These are phyloP conservation scores for Centruroides vittatus DNA, from an alignment of 1,140 invertebrate genomes.

Conservation along the genomic window DNA sequence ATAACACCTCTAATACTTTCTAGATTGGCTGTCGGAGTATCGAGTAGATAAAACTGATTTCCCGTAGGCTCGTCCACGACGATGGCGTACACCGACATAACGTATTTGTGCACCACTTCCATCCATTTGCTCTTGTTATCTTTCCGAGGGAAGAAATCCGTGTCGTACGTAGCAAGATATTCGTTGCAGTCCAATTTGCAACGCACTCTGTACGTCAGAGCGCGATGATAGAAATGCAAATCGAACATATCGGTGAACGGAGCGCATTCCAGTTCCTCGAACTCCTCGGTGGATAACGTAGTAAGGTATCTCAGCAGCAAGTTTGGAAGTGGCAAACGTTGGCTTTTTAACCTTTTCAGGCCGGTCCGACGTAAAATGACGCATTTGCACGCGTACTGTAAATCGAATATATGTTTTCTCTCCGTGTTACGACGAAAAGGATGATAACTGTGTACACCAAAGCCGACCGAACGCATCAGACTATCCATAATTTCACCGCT, in stretches of 20 bases:
- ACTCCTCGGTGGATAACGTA: slow-evolving; percentile 11
- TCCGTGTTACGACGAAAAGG: slow-evolving; percentile 4
- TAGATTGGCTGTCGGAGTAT: slow-evolving; percentile 6
- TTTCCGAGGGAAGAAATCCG: neutral
- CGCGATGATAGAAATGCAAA: slow-evolving; percentile 13
- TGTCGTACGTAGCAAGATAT: slow-evolving; percentile 13
- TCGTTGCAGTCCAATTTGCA: slow-evolving; percentile 8
- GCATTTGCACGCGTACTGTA: slow-evolving; percentile 10
- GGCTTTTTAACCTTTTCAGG: neutral
- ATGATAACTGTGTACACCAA: slow-evolving; percentile 14
- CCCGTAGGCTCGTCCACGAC: slow-evolving; percentile 11
- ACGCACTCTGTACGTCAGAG: slow-evolving; percentile 12
- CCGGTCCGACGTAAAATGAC: slow-evolving; percentile 1
- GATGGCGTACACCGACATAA: slow-evolving; percentile 11
- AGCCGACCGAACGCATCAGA: slow-evolving; percentile 6
- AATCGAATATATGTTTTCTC: neutral
- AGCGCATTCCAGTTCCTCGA: slow-evolving; percentile 15
- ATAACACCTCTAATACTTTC: slow-evolving; percentile 12
- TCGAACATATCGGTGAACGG: slow-evolving; percentile 13
- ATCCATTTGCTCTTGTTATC: slow-evolving; percentile 8
- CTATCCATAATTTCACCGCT: slow-evolving; percentile 6
- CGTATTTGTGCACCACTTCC: slow-evolving; percentile 7
- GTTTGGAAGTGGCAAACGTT: slow-evolving; percentile 1
- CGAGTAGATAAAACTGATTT: slow-evolving; percentile 14
- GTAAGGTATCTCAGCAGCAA: slow-evolving; percentile 1